Base-by-base conservation (phyloP, 53 echinoderm and acorn worm species). In the Zoroaster sp. region DNA sequence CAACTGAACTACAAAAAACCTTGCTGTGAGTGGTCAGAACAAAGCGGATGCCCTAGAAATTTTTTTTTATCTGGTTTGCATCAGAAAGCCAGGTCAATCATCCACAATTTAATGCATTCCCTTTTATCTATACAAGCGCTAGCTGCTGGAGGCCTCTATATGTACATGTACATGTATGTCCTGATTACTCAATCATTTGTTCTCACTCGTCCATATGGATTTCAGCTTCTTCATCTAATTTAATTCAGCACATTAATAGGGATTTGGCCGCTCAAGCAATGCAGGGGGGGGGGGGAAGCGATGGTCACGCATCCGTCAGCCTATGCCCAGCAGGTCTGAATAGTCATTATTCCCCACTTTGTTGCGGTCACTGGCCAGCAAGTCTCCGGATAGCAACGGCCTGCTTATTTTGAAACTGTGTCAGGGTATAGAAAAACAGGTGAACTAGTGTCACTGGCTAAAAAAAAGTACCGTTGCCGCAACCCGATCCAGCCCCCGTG, bases 401-500 rank as follows among this genome's bases (percentile, higher is more conserved):
- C 83, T 45, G 69, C 10, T 70, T 85, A 15, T 41, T 81, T 71
- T 34, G 70, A 69, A 85, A 85, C 85, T 85, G 85, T 85, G 85
- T 85, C 85, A 51, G 69, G 69, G 71, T 39, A 47, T 39, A 42
- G 71, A 70, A 45, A 40, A 71, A 78, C 9, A 71, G 85, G 85
- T 85, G 85, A 85, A 85, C 32, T 34, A 47, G 85, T 85, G 85
- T 85, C 85, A 85, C 37, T 85, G 71, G 69, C 85, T 85, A 85
- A 85, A 85, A 81, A 88, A 87, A 79, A 78, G 78, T 89, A 47
- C 78, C 79, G 38, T 89, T 43, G 78, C 89, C 70, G 89, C 69
- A 79, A 89, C 89, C 72, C 28, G 79, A 78, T 89, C 89, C 55
- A 46, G 35, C 69, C 69, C n/a, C 53, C 35, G 78, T 78, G 79